These are phyloP conservation scores for Myocastor coypus DNA, from an alignment of 2,113 vertebrate species.

Conservation along the genomic window DNA sequence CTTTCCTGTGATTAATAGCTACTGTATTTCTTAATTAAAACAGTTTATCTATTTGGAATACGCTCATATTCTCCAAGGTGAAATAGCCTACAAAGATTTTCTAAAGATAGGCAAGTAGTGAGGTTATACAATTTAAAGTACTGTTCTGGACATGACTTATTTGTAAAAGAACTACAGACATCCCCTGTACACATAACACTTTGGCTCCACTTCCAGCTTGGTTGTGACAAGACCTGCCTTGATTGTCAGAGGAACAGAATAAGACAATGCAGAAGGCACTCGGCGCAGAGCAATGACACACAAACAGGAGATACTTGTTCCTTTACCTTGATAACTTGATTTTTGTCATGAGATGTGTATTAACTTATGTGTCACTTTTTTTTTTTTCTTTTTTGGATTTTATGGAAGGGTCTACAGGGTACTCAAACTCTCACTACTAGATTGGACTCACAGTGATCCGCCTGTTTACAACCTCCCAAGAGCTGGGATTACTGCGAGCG, in stretches of 20 bases:
- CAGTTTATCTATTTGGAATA: not conserved
- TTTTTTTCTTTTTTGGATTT: no score
- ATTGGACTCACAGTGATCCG: no score
- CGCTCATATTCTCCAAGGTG: not conserved
- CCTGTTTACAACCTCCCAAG: no score
- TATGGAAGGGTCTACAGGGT: no score
- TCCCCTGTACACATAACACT: not conserved
- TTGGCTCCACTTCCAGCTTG: not conserved
- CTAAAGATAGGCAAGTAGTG: not conserved
- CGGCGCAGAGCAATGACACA: not conserved
- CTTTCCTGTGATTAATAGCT: conserved; percentile 2
- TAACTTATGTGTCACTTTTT: not conserved
- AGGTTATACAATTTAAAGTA: not conserved
- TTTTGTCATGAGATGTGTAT: conserved; percentile 9
- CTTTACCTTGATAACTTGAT: not conserved
- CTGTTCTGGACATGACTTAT: not conserved
- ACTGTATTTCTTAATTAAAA: not conserved
- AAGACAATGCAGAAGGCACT: not conserved
- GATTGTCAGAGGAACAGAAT: not conserved
- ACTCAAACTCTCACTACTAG: no score
- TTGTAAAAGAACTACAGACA: not conserved
- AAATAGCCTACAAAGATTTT: not conserved
- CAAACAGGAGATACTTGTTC: not conserved
- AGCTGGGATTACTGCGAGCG: no score
- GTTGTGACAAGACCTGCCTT: not conserved